phyloP scores from a whole-genome alignment of 2,113 vertebrate genomes.

The Vidua chalybeata region DNA sequence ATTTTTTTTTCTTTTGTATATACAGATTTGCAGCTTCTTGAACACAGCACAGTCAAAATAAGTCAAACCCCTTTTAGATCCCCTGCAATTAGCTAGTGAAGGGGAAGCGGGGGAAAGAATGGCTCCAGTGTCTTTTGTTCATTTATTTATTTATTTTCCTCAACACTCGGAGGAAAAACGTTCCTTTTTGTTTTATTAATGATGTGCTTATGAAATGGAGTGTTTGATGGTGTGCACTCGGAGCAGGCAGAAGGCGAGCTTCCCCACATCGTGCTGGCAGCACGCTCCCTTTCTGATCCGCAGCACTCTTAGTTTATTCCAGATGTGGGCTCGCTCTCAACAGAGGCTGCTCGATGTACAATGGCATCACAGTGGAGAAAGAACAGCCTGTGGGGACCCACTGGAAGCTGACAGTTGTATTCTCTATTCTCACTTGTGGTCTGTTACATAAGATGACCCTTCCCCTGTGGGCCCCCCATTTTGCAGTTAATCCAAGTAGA shows the following conservation, averaged over 20 bases:
- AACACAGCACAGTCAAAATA: not conserved
- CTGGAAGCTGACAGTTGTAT: slow-evolving; percentile 4
- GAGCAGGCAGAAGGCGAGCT: slow-evolving; percentile 2
- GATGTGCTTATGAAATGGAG: slow-evolving; percentile 46
- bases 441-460: slow-evolving; percentile 46
- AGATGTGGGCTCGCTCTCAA: not conserved
- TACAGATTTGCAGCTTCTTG: slow-evolving; percentile 28
- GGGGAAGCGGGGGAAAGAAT: not conserved
- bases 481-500: slow-evolving; percentile 4
- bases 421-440: not conserved
- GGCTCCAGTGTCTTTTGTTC: not conserved
- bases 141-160: slow-evolving; percentile 21
- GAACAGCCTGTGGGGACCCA: not conserved
- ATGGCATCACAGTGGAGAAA: not conserved
- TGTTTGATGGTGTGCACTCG: slow-evolving; percentile 19
- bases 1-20: not conserved
- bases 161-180: not conserved
- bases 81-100: slow-evolving; percentile 30
- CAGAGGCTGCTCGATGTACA: slow-evolving; percentile 15
- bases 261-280: not conserved
- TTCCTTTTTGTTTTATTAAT: slow-evolving; percentile 68
- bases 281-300: not conserved
- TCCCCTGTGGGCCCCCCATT: too few species aligned
- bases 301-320: slow-evolving; percentile 3
- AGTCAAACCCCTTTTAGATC: slow-evolving; percentile 43